Evolutionary conservation across 2,797 vertebrate species (phyloP), one percentile per base, ranked within the genome.

Genomic region (Tragopan temminckii): DNA sequence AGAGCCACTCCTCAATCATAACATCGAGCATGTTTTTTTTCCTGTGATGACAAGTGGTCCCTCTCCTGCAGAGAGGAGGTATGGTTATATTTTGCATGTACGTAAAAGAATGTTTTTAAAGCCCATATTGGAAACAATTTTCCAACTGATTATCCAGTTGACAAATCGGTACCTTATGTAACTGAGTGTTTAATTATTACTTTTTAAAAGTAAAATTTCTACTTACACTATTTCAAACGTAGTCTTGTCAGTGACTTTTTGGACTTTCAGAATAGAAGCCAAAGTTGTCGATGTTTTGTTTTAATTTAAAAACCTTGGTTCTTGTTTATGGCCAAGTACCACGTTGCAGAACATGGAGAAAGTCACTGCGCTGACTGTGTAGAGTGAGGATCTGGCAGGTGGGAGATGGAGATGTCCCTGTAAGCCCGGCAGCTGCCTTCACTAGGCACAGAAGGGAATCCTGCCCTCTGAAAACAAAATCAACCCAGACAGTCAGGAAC

Each of bases 141-240:
- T 85, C 94, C 97, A 97, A 97, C 95, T 97, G 97, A 97, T 97
- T 97, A 91, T 97, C 93, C 97, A 97, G 95, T 96, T 97, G 96
- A 96, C 85, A 90, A 62, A 95, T 94, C 78, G 93, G 92, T 97
- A 96, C 95, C 90, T 95, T 95, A 93, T 97, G 95, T 97, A 96
- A 96, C 85, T 95, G 88, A 96, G 92, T 95, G 93, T 97, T 96
- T 82, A 86, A 96, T 88, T 91, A 94, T 86, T 96, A 96, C 95
- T 94, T 97, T 97, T 95, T 80, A 64, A 96, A 96, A 97, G 94
- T 97, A 95, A 97, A 95, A 96, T 97, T 97, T 97, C 81, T 96
- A 92, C 95, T 95, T 96, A 95, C 94, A 85, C 63, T 94, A 76
- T 95, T 90, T 90, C 61, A 66, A 86, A 88, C 2, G 94, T 94